Base-by-base conservation (phyloP, 2,113 vertebrate genomes). In the Euleptes europaea region DNA sequence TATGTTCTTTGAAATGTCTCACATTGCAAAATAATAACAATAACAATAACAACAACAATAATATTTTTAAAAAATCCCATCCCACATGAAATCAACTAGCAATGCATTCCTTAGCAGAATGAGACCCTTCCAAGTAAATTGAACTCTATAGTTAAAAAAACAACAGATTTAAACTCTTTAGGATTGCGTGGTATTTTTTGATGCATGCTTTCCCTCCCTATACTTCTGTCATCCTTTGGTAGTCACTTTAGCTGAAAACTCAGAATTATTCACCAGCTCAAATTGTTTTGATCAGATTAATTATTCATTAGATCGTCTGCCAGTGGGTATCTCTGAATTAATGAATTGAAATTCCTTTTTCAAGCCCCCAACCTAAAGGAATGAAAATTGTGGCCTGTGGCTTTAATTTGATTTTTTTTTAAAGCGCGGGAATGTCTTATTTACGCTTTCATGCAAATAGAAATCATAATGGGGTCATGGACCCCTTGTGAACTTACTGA, bases 161-260 rank as follows among this genome's bases (percentile, higher is more conserved):
- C 49, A 7, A 51, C 49, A 51, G 49, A 14, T 51, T 51, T 51
- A 51, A 14, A 13, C 44, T 47, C 5, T 47, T 47, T 47, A 51
- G 12, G 5, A 51, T 51, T 51, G 49, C 49, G 49, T 51, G 7
- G 49, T 75, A 9, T 51, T 40, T 77, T 84, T 69, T 84, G 74
- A 77, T 72, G 77, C 73, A 47, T 77, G 74, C 54, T 47, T 84
- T 77, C n/a, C n/a, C n/a, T n/a, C n/a, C n/a, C n/a, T n/a, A n/a
- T n/a, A n/a, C n/a, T n/a, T n/a, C 65, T 84, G 73, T 54, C 74
- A 69, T 84, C 11, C 47, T 67, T 23, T 76, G 65, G 49, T 35
- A 10, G 51, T 40, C 38, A 23, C 63, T 54, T 3, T 77, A 44
- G 33, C 23, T 49, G 71, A 33, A 60, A 23, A 65, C 47, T 33